Percentiles rank a stretch among this genome's conserved stretches.
Conservation (phyloP, 1,140 invertebrate species). For the Anastrepha obliqua region DNA sequence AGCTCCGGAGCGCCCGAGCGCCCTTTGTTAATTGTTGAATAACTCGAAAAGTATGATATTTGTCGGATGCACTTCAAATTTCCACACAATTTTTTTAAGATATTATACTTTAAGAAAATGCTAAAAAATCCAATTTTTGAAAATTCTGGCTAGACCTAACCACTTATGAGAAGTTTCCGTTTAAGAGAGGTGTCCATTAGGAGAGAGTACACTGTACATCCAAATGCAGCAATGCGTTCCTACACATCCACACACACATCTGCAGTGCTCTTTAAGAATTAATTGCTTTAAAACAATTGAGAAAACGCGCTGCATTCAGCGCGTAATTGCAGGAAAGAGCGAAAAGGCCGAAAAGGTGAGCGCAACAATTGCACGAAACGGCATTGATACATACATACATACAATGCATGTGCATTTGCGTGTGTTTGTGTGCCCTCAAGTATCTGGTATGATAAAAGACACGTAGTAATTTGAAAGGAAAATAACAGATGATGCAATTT, state of each 20-base stretch:
- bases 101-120: too few species aligned
- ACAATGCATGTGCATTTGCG: neutral
- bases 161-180: too few species aligned
- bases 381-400: neutral
- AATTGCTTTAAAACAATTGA: conserved; percentile 43
- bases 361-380: neutral
- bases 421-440: neutral
- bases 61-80: too few species aligned
- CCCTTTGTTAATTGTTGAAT: too few species aligned
- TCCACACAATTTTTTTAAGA: too few species aligned
- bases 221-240: too few species aligned
- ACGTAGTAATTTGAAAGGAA: conserved; percentile 38
- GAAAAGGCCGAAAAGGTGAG: conserved; percentile 37
- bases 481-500: conserved; percentile 47
- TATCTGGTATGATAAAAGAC: neutral
- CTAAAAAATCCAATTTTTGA: too few species aligned
- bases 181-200: too few species aligned
- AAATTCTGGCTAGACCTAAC: too few species aligned
- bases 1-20: too few species aligned
- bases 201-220: too few species aligned
- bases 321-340: conserved; percentile 40
- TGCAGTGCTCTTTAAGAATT: conserved; percentile 1
- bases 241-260: neutral
- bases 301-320: conserved; percentile 12
- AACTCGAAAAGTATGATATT: too few species aligned